phyloP scores from a whole-genome alignment of 2,888 invertebrate genomes.

The Cantharis rufa region DNA sequence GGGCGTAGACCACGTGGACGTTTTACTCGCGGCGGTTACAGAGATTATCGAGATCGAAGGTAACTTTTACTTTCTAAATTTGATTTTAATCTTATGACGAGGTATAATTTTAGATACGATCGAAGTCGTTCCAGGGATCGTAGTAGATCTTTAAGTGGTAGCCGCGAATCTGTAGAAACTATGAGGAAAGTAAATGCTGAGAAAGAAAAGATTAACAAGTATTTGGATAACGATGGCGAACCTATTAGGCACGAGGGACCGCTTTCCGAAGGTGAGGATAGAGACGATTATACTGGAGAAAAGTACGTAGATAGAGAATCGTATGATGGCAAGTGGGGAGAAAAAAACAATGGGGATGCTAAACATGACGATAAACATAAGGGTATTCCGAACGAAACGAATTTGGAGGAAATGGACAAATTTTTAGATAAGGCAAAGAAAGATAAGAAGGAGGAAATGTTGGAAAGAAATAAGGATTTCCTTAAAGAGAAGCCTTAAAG shows the following conservation, averaged over 20 bases:
- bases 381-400: slow-evolving; percentile 50
- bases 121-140: slow-evolving; percentile 62
- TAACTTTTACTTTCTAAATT: neutral
- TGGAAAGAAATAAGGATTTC: slow-evolving; percentile 59
- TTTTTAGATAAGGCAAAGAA: slow-evolving; percentile 62
- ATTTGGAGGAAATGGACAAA: slow-evolving; percentile 62
- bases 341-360: slow-evolving; percentile 50
- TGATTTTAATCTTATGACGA: neutral
- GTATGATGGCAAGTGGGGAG: slow-evolving; percentile 70
- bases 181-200: slow-evolving; percentile 60
- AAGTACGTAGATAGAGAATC: slow-evolving; percentile 65
- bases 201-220: slow-evolving; percentile 64
- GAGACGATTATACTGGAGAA: slow-evolving; percentile 57
- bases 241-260: slow-evolving; percentile 61
- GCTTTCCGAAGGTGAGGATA: slow-evolving; percentile 63
- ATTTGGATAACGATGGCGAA: slow-evolving; percentile 55
- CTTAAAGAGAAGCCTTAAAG: slow-evolving; percentile 48
- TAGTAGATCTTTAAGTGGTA: slow-evolving; percentile 57
- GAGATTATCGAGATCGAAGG: slow-evolving; percentile 71
- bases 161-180: slow-evolving; percentile 55
- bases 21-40: slow-evolving; percentile 56
- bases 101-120: slow-evolving; percentile 51
- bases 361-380: slow-evolving; percentile 34
- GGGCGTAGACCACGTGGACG: slow-evolving; percentile 48
- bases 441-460: slow-evolving; percentile 62